These are phyloP conservation scores for Tetragonula clypearis DNA, from an alignment of 1,140 invertebrate genomes.

Conservation along the genomic window DNA sequence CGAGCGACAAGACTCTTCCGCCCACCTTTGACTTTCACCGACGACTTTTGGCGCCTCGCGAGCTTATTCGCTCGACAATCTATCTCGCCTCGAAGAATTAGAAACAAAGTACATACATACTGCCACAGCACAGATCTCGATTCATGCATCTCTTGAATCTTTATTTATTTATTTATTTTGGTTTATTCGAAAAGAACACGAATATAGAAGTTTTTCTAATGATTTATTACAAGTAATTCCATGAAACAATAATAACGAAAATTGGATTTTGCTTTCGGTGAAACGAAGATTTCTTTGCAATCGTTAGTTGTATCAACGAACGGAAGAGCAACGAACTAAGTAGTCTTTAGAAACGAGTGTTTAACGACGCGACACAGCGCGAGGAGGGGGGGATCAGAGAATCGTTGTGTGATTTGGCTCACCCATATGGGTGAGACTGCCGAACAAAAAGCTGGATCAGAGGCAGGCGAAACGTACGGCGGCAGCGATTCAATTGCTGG, in stretches of 20 bases:
- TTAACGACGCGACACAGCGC: constrained; percentile 39
- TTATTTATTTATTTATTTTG: background rate
- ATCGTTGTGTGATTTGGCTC: constrained; percentile 33
- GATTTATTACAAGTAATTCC: no score
- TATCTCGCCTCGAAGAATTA: background rate
- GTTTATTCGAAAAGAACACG: no score
- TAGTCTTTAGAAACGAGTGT: constrained; percentile 39
- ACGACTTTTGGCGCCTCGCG: constrained; percentile 11
- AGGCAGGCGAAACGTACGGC: constrained; percentile 7
- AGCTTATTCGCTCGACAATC: background rate
- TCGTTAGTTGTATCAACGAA: background rate
- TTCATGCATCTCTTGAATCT: no score
- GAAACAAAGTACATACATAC: no score
- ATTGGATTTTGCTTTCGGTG: no score
- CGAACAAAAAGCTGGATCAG: constrained; percentile 62
- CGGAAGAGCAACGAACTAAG: constrained; percentile 10
- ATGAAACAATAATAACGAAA: no score
- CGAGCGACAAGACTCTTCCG: background rate
- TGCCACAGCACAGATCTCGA: background rate
- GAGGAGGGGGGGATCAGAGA: constrained; percentile 16
- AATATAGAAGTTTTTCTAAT: no score
- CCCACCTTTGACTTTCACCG: constrained; percentile 44
- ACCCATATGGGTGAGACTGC: constrained; percentile 60
- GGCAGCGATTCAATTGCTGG: constrained; percentile 47
- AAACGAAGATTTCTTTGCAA: background rate